Percentiles rank a stretch among this genome's conserved stretches.
Evolutionary conservation across 2,113 vertebrate species (phyloP).

Genomic region (Synodontis membranacea): DNA sequence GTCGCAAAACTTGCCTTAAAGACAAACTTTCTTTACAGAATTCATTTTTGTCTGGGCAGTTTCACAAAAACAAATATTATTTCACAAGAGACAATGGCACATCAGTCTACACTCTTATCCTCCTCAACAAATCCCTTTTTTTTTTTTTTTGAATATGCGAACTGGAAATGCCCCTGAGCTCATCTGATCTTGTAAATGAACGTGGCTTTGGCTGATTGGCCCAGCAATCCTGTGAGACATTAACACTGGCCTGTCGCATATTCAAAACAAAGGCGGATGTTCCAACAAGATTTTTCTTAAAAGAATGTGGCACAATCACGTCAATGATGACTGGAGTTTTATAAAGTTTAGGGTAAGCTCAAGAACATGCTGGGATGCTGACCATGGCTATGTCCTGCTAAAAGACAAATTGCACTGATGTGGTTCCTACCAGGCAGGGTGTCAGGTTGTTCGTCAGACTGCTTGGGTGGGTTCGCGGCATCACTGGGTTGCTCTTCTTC

Average conservation of each 20-base stretch:
- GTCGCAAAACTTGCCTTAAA: not conserved
- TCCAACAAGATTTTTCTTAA: not conserved
- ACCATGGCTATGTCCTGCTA: not conserved
- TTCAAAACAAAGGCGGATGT: not conserved
- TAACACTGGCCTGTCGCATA: not conserved
- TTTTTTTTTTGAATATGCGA: not conserved
- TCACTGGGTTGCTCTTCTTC: not conserved
- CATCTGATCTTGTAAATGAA: too few relatives aligned
- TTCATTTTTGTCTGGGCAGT: not conserved
- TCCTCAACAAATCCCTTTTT: not conserved
- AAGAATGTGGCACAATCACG: not conserved
- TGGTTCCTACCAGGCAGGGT: slow-evolving; percentile 45
- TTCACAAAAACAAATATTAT: not conserved
- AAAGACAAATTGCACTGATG: not conserved
- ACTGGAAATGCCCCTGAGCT: not conserved
- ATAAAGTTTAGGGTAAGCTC: not conserved
- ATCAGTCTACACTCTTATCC: not conserved
- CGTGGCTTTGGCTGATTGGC: not conserved
- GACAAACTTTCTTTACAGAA: not conserved
- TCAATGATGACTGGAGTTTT: not conserved
- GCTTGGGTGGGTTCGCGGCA: slow-evolving; percentile 19
- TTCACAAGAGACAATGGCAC: not conserved
- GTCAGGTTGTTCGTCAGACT: slow-evolving; percentile 39
- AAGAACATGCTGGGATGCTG: too few relatives aligned
- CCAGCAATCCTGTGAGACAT: not conserved